Percentiles rank a stretch among this genome's conserved stretches.
Conservation (phyloP, 2,113 vertebrate species). For the Hippotragus niger region DNA sequence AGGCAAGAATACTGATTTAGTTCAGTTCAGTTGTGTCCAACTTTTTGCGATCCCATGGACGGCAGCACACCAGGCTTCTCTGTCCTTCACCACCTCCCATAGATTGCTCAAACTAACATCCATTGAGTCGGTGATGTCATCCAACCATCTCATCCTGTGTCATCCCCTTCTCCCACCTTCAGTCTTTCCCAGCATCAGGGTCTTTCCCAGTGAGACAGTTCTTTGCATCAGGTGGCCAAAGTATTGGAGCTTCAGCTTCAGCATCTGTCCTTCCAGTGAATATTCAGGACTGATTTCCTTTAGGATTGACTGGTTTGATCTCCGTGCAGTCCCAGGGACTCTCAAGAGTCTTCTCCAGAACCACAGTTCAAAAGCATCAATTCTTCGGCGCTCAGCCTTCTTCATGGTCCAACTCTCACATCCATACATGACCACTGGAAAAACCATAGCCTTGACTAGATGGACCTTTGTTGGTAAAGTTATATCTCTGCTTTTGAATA, state of each 20-base stretch:
- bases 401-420: neutral
- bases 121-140: neutral
- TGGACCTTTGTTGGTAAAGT: neutral
- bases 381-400: rapidly evolving
- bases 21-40: neutral
- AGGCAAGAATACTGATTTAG: neutral
- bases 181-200: neutral
- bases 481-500: neutral
- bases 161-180: neutral
- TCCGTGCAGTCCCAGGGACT: neutral
- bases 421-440: neutral
- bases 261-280: neutral
- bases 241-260: neutral
- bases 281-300: neutral
- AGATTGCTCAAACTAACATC: neutral
- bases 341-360: neutral
- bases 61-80: neutral
- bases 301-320: neutral
- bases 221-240: neutral
- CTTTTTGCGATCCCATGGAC: neutral
- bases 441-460: neutral
- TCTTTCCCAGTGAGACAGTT: neutral
- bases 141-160: neutral
- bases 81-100: neutral
- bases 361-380: neutral